phyloP scores from a whole-genome alignment of 2,888 invertebrate genomes.

The Miltochrista miniata region DNA sequence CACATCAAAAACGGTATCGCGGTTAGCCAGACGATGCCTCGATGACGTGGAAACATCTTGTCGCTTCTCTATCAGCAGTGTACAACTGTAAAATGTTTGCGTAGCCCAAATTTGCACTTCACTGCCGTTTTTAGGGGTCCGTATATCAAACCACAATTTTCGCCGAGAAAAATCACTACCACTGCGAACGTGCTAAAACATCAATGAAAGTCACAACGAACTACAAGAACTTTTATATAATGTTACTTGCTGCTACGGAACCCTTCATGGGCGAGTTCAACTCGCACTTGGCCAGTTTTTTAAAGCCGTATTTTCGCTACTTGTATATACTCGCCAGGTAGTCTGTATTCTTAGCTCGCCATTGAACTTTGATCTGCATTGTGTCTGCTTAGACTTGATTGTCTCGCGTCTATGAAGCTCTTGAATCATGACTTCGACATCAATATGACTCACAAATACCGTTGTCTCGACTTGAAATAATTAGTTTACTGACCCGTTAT shows the following conservation, averaged over 20 bases:
- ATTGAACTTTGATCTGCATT: slow-evolving; percentile 11
- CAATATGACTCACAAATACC: slow-evolving; percentile 26
- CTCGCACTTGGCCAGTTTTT: too few relatives aligned
- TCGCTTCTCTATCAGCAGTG: background rate
- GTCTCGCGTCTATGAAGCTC: background rate
- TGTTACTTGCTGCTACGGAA: too few relatives aligned
- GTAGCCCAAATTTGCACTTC: slow-evolving; percentile 10
- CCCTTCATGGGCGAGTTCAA: too few relatives aligned
- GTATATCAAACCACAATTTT: too few relatives aligned
- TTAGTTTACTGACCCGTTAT: slow-evolving; percentile 23
- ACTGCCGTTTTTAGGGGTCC: slow-evolving; percentile 17
- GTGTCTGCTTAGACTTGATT: slow-evolving; percentile 3
- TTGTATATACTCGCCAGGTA: slow-evolving; percentile 3
- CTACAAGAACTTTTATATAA: too few relatives aligned
- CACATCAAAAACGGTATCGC: slow-evolving; percentile 26
- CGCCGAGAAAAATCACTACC: too few relatives aligned
- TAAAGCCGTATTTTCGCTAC: background rate
- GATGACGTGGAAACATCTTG: slow-evolving; percentile 15
- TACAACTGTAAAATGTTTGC: background rate
- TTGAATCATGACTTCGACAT: slow-evolving; percentile 8
- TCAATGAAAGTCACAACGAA: too few relatives aligned
- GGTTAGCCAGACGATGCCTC: slow-evolving; percentile 5
- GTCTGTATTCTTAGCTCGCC: too few relatives aligned
- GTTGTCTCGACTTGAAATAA: slow-evolving; percentile 22
- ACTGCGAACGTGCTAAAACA: too few relatives aligned